phyloP scores from a whole-genome alignment of 2,888 invertebrate genomes.

The Ecliptopera silaceata region DNA sequence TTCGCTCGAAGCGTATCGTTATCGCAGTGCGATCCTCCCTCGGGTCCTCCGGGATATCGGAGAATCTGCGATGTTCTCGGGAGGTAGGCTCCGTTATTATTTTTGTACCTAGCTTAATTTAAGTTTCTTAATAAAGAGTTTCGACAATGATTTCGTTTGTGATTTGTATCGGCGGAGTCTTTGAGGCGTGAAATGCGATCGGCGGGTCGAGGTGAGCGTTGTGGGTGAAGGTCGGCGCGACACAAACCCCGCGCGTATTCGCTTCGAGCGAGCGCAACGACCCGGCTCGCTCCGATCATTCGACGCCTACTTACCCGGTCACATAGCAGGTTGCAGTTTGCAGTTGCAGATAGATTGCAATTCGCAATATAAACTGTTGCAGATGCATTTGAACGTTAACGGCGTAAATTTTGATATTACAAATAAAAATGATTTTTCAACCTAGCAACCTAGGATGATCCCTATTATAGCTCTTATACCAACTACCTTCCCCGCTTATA shows the following conservation, averaged over 20 bases:
- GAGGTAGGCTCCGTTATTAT: conserved; percentile 62
- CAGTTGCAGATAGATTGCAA: background rate
- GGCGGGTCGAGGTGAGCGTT: conserved; percentile 49
- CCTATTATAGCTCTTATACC: too few relatives aligned
- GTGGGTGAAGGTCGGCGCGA: conserved; percentile 70
- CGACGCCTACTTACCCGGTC: background rate
- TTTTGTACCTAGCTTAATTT: conserved; percentile 74
- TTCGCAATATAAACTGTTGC: conserved; percentile 7
- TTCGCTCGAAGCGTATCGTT: background rate
- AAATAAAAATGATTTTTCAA: background rate
- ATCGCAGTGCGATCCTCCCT: conserved; percentile 14
- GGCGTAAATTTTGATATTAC: background rate
- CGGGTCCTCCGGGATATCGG: conserved; percentile 15
- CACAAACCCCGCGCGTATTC: conserved; percentile 48
- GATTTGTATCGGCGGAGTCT: conserved; percentile 54
- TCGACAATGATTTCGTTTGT: conserved; percentile 72
- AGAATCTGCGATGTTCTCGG: conserved; percentile 60
- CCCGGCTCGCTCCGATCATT: conserved; percentile 29
- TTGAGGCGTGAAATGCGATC: conserved; percentile 68
- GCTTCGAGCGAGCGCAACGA: conserved; percentile 49
- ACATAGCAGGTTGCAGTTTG: background rate
- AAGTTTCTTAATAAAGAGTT: conserved; percentile 79
- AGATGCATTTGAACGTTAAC: background rate
- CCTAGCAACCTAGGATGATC: background rate
- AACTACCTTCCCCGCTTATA: too few relatives aligned